These are phyloP conservation scores for Geophilus truncorum DNA, from an alignment of 2,888 invertebrate genomes.

Conservation along the genomic window DNA sequence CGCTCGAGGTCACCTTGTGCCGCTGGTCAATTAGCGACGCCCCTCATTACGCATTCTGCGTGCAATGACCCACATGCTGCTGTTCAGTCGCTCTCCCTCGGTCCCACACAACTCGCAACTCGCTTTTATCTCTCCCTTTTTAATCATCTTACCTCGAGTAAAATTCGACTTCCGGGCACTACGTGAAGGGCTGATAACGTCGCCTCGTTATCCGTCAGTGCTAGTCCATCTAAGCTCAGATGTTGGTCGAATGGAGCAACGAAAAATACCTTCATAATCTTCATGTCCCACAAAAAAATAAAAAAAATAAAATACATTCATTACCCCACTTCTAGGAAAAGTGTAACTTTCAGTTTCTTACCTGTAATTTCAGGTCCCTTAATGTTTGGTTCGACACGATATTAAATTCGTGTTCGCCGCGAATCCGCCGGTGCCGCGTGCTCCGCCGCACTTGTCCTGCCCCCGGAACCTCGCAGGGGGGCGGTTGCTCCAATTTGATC, in stretches of 20 bases:
- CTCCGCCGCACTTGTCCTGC: constrained; percentile 42
- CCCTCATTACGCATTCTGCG: constrained; percentile 25
- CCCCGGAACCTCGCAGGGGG: background rate
- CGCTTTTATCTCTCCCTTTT: background rate
- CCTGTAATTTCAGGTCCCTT: constrained; percentile 51
- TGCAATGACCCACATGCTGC: constrained; percentile 27
- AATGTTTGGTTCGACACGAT: constrained; percentile 50
- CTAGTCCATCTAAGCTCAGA: constrained; percentile 44
- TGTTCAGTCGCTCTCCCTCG: background rate
- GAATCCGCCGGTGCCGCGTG: constrained; percentile 47
- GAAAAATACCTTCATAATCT: constrained; percentile 50
- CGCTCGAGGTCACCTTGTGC: constrained; percentile 27
- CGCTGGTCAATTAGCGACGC: constrained; percentile 27
- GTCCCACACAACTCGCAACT: background rate
- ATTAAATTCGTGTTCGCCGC: constrained; percentile 50
- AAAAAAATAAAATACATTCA: constrained; percentile 48
- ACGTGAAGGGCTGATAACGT: constrained; percentile 45
- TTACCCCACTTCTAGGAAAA: constrained; percentile 44
- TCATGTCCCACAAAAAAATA: no score
- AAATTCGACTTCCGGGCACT: constrained; percentile 44
- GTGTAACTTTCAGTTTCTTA: constrained; percentile 39
- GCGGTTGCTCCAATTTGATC: background rate
- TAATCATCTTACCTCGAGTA: constrained; percentile 43
- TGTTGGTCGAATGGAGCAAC: constrained; percentile 51
- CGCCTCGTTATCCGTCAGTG: constrained; percentile 43